A percentile compares a stretch with the other conserved stretches of the same genome.
Evolutionary conservation across 2,113 vertebrate species (phyloP).

Genomic region (Ictidomys tridecemlineatus): DNA sequence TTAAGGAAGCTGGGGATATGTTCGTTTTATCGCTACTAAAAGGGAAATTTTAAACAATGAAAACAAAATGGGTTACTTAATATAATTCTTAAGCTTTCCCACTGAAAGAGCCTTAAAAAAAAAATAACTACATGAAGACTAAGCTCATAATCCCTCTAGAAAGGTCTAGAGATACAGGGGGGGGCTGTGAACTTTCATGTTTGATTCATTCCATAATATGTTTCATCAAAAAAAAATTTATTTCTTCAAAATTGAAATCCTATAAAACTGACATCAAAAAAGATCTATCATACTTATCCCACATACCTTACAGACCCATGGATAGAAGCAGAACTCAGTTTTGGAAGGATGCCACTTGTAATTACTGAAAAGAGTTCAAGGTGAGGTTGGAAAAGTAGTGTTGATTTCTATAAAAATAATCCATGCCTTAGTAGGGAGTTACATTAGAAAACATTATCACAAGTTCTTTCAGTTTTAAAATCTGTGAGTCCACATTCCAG

Average conservation of each 20-base stretch:
- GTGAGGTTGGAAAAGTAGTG: background rate
- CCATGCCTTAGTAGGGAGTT: background rate
- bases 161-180: background rate
- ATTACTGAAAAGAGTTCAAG: slow-evolving; percentile 2
- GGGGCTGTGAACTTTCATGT: background rate
- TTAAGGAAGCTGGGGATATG: background rate
- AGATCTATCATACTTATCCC: background rate
- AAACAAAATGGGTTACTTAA: background rate
- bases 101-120: background rate
- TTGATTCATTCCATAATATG: slow-evolving; percentile 3
- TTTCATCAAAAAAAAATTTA: background rate
- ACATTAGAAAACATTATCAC: background rate
- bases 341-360: background rate
- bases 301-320: background rate
- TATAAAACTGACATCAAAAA: background rate
- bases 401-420: background rate
- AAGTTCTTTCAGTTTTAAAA: background rate
- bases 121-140: background rate
- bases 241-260: slow-evolving; percentile 21
- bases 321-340: background rate
- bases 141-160: background rate
- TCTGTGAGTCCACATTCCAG: background rate
- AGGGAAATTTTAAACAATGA: background rate
- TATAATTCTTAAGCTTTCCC: background rate
- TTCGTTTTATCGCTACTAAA: background rate